A percentile compares a stretch with the other conserved stretches of the same genome.
phyloP scores from a whole-genome alignment of 2,113 vertebrate species.

The Psammodynastes pulverulentus region DNA sequence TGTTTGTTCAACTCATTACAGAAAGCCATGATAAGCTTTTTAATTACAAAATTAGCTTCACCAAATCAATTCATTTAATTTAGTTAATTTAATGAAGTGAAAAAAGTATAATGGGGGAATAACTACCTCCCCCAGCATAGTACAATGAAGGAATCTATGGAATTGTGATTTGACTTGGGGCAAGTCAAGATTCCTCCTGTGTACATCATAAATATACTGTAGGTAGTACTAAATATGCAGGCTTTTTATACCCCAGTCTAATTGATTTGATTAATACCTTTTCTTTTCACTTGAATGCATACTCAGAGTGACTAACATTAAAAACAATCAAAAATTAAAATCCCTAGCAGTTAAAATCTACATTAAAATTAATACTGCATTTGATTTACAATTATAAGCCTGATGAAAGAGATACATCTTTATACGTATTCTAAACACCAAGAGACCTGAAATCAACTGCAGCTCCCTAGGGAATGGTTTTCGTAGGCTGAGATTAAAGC shows the following conservation, averaged over 20 bases:
- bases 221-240: neutral
- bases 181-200: neutral
- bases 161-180: neutral
- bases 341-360: neutral
- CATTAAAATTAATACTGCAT: neutral
- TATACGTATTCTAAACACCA: neutral
- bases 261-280: neutral
- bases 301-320: neutral
- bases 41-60: slow-evolving; percentile 80
- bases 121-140: slow-evolving; percentile 47
- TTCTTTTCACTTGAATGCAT: neutral
- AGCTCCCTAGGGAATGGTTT: neutral
- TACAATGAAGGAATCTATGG: slow-evolving; percentile 18
- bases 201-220: neutral
- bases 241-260: neutral
- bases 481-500: neutral
- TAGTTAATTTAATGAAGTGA: slow-evolving; percentile 79
- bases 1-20: slow-evolving; percentile 78
- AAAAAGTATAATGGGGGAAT: slow-evolving; percentile 63
- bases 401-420: neutral
- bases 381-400: neutral
- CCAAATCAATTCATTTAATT: slow-evolving; percentile 77
- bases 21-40: slow-evolving; percentile 80
- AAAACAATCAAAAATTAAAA: neutral
- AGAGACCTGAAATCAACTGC: neutral